A percentile compares a stretch with the other conserved stretches of the same genome.
phyloP scores from a whole-genome alignment of 2,888 invertebrate species.

The Caradrina clavipalpis region DNA sequence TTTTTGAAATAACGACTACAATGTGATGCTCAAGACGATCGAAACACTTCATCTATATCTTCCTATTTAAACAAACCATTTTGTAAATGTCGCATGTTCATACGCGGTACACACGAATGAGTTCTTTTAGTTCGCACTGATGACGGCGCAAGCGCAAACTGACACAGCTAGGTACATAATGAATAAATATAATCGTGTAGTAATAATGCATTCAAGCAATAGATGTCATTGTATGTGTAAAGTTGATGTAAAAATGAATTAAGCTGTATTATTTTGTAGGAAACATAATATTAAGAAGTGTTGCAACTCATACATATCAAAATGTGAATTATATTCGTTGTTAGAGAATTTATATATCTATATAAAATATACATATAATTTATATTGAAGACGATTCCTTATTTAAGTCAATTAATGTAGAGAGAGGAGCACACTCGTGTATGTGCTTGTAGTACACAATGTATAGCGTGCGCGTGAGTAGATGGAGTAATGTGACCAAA shows the following conservation, averaged over 20 bases:
- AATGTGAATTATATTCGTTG: slow-evolving; percentile 79
- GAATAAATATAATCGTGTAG: slow-evolving; percentile 56
- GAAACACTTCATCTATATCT: slow-evolving; percentile 73
- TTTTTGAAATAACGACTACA: slow-evolving; percentile 65
- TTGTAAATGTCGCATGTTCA: slow-evolving; percentile 67
- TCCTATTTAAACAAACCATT: slow-evolving; percentile 70
- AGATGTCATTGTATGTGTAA: slow-evolving; percentile 64
- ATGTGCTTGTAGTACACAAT: slow-evolving; percentile 75
- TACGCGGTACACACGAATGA: slow-evolving; percentile 37
- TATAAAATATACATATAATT: slow-evolving; percentile 63
- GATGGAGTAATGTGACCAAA: slow-evolving; percentile 50
- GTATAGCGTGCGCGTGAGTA: slow-evolving; percentile 44
- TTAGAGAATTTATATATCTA: slow-evolving; percentile 75
- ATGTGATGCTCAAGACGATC: slow-evolving; percentile 73
- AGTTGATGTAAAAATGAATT: slow-evolving; percentile 76
- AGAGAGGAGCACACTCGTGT: slow-evolving; percentile 71
- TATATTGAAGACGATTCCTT: slow-evolving; percentile 87
- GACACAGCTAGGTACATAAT: slow-evolving; percentile 48
- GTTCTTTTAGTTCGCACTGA: slow-evolving; percentile 36
- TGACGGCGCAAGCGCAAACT: slow-evolving; percentile 55
- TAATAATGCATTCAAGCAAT: slow-evolving; percentile 72
- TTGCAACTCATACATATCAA: slow-evolving; percentile 87
- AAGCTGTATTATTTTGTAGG: slow-evolving; percentile 79
- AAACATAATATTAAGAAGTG: slow-evolving; percentile 65
- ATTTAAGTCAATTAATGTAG: slow-evolving; percentile 90